Conservation (phyloP, 2,113 vertebrate genomes). For the Neodon shergylaensis region DNA sequence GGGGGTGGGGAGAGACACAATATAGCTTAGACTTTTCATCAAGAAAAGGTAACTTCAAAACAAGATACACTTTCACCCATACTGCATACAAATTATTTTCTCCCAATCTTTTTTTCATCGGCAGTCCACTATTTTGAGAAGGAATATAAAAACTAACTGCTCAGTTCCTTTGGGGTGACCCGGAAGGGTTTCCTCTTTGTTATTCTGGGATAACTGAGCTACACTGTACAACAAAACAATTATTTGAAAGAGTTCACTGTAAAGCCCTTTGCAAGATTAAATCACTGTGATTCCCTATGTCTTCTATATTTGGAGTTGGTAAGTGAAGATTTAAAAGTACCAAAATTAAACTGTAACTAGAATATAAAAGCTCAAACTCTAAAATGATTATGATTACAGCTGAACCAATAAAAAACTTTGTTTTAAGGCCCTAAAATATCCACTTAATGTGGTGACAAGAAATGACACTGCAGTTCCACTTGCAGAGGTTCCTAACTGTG, state of each 20-base stretch:
- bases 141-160: slow-evolving; percentile 22
- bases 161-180: neutral
- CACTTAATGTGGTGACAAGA: neutral
- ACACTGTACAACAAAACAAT: neutral
- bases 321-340: neutral
- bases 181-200: neutral
- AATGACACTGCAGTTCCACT: neutral
- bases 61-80: neutral
- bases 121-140: slow-evolving; percentile 50
- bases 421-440: neutral
- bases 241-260: neutral
- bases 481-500: neutral
- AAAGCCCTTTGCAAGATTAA: slow-evolving; percentile 22
- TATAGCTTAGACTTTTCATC: slow-evolving; percentile 20
- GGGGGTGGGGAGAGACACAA: neutral
- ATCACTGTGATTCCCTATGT: neutral
- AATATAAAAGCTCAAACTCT: slow-evolving; percentile 42
- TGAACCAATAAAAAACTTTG: slow-evolving; percentile 6
- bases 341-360: slow-evolving; percentile 13
- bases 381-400: neutral
- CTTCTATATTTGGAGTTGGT: neutral
- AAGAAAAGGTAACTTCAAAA: slow-evolving; percentile 58
- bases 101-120: slow-evolving; percentile 29
- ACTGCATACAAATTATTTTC: neutral
- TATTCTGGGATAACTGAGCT: neutral